Evolutionary conservation across 2,797 vertebrate genomes (phyloP).

Genomic region (Lithobates sylvaticus): DNA sequence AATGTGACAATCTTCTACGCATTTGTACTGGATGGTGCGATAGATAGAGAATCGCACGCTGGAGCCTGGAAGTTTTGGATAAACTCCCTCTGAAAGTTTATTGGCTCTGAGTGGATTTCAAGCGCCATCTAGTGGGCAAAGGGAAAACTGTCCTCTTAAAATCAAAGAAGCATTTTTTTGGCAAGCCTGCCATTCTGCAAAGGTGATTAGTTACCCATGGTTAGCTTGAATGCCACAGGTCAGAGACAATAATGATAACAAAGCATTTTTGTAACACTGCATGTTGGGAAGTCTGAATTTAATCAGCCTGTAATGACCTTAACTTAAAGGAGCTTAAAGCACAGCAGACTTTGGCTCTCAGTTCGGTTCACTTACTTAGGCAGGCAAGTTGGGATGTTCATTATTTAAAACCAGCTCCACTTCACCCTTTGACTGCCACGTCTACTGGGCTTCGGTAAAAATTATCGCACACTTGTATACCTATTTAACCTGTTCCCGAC

Average conservation of each 20-base stretch:
- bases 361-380: constrained; percentile 4
- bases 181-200: background rate
- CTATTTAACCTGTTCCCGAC: too few species aligned
- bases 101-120: constrained; percentile 53
- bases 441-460: too few species aligned
- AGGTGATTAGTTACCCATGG: constrained; percentile 47
- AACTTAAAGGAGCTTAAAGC: constrained; percentile 29
- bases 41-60: constrained; percentile 68
- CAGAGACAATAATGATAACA: constrained; percentile 48
- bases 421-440: background rate
- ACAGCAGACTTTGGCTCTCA: background rate
- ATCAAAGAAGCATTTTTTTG: background rate
- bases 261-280: constrained; percentile 48
- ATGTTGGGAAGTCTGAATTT: constrained; percentile 43
- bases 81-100: background rate
- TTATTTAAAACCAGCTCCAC: background rate
- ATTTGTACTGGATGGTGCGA: constrained; percentile 68
- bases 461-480: too few species aligned
- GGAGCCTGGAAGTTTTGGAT: constrained; percentile 63
- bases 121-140: constrained; percentile 72
- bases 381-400: background rate
- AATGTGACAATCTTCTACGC: constrained; percentile 68
- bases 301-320: constrained; percentile 36
- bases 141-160: background rate
- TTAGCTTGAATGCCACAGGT: constrained; percentile 36